Conservation (phyloP, 2,888 invertebrate genomes). For the Gari tellinella region DNA sequence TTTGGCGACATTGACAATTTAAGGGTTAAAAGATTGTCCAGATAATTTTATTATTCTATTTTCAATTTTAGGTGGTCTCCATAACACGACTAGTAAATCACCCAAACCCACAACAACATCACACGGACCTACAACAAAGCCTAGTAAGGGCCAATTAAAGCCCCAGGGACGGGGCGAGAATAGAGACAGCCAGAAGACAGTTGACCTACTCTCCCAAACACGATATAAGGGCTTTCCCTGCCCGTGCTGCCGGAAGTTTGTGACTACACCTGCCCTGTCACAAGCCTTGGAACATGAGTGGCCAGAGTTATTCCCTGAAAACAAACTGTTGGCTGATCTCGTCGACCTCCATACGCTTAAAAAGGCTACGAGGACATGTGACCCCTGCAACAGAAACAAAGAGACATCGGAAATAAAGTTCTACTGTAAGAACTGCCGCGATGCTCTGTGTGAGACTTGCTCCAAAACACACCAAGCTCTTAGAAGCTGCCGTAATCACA, state of each 20-base stretch:
- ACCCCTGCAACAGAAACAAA: slow-evolving; percentile 63
- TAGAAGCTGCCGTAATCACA: slow-evolving; percentile 60
- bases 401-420: slow-evolving; percentile 48
- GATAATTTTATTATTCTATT: too few relatives aligned
- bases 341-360: slow-evolving; percentile 61
- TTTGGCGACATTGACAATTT: too few relatives aligned
- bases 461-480: slow-evolving; percentile 64
- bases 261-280: slow-evolving; percentile 36
- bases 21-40: too few relatives aligned
- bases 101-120: slow-evolving; percentile 3
- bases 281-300: slow-evolving; percentile 54
- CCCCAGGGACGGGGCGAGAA: background rate
- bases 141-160: background rate
- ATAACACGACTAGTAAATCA: background rate
- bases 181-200: background rate
- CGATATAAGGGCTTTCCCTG: slow-evolving; percentile 49
- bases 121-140: background rate
- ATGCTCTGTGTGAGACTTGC: slow-evolving; percentile 64
- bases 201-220: background rate
- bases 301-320: slow-evolving; percentile 65
- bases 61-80: too few relatives aligned
- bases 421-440: slow-evolving; percentile 66
- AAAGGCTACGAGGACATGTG: slow-evolving; percentile 58
- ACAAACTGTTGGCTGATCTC: slow-evolving; percentile 59
- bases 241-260: slow-evolving; percentile 53